Evolutionary conservation across 2,797 vertebrate species (phyloP).

Genomic region (Apogon hyalosoma): DNA sequence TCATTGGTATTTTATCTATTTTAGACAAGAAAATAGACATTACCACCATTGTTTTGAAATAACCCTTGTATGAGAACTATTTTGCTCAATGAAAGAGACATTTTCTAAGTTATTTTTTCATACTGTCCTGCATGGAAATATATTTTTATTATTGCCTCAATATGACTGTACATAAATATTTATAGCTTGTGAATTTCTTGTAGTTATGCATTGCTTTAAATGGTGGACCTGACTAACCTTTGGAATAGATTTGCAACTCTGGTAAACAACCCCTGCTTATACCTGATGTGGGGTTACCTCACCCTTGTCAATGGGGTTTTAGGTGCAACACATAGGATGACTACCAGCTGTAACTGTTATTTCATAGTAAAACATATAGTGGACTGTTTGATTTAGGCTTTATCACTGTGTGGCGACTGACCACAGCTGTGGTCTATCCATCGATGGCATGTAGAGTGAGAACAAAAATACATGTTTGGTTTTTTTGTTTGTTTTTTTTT

Average conservation of each 20-base stretch:
- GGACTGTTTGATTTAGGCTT: constrained; percentile 34
- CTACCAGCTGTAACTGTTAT: constrained; percentile 33
- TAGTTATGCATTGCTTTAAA: constrained; percentile 65
- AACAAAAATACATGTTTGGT: constrained; percentile 29
- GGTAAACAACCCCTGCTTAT: constrained; percentile 37
- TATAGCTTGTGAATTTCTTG: constrained; percentile 73
- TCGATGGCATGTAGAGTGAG: constrained; percentile 19
- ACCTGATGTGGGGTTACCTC: constrained; percentile 17
- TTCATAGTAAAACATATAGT: constrained; percentile 28
- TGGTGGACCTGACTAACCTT: constrained; percentile 50
- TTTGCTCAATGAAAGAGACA: constrained; percentile 81
- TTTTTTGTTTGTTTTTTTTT: constrained; percentile 39
- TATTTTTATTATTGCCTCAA: constrained; percentile 80
- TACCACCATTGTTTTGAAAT: constrained; percentile 66
- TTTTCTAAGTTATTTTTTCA: constrained; percentile 85
- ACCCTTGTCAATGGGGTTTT: constrained; percentile 24
- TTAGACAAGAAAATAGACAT: constrained; percentile 56
- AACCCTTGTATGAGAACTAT: constrained; percentile 78
- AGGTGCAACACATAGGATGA: constrained; percentile 39
- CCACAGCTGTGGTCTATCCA: constrained; percentile 32
- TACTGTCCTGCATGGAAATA: constrained; percentile 78
- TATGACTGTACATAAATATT: constrained; percentile 78
- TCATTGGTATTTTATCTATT: constrained; percentile 73
- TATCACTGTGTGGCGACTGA: constrained; percentile 26
- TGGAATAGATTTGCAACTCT: constrained; percentile 44